Evolutionary conservation across 1,140 invertebrate species (phyloP).

Genomic region (Acromyrmex echinatior): DNA sequence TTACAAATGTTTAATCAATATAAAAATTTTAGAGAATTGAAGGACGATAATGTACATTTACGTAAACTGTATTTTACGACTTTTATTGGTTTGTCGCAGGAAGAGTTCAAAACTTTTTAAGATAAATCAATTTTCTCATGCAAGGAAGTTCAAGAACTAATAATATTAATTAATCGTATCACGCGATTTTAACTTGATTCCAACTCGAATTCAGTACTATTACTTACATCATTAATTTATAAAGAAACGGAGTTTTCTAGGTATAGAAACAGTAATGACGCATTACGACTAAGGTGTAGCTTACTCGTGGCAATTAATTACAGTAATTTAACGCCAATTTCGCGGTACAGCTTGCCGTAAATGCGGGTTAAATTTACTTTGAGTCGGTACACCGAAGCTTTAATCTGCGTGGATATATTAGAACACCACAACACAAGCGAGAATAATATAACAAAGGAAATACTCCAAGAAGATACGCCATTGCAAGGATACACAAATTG

Average conservation of each 20-base stretch:
- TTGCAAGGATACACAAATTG: not conserved
- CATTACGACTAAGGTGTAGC: slow-evolving; percentile 24
- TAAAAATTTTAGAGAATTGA: not conserved
- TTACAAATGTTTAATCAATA: not conserved
- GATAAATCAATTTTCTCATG: not conserved
- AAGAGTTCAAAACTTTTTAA: not conserved
- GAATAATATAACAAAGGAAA: slow-evolving; percentile 68
- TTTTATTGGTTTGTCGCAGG: not conserved
- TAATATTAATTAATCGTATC: not conserved
- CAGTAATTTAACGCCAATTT: slow-evolving; percentile 51
- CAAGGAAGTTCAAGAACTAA: not conserved
- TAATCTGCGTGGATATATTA: slow-evolving; percentile 58
- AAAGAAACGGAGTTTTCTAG: not conserved
- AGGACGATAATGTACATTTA: not conserved
- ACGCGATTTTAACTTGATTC: not conserved
- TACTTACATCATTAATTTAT: slow-evolving; percentile 3
- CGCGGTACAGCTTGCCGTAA: slow-evolving; percentile 37
- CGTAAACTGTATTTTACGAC: not conserved
- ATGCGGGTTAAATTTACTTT: slow-evolving; percentile 64
- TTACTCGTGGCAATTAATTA: slow-evolving; percentile 63
- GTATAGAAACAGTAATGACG: slow-evolving; percentile 33
- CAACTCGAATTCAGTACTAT: not conserved
- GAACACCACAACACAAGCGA: slow-evolving; percentile 27
- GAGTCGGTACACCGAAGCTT: slow-evolving; percentile 29
- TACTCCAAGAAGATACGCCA: slow-evolving; percentile 7